Evolutionary conservation across 2,888 invertebrate genomes (phyloP), one percentile per base, ranked within the genome.

Genomic region (Eremobia ochroleuca): DNA sequence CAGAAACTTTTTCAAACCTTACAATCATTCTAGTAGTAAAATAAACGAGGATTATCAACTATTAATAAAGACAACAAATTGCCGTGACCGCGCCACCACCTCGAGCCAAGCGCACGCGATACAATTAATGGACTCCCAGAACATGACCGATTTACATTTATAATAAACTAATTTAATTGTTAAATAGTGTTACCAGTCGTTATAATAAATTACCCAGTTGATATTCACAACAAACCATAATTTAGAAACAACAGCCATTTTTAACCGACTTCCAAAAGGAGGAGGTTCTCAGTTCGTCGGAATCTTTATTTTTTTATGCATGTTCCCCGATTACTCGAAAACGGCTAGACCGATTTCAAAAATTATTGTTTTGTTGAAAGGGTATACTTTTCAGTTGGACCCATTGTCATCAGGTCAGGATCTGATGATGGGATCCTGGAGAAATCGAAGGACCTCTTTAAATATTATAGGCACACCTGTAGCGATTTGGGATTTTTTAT

Each of bases 21-120:
- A 2, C 3, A 34, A 28, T 59, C 18, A 28, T 61, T 28, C 18
- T 34, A 43, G 18, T 59, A 64, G 31, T 62, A 40, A 59, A 67
- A 40, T 55, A 28, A 68, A 59, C 4, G 52, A 73, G 11, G 13
- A 72, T 62, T 58, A 82, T 1, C 40, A 13, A 18, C 40, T 62
- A 70, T 59, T 70, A 75, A 81, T 83, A 28, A 65, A 78, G 68
- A 61, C 59, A 58, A 71, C n/a, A 61, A 73, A 77, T 70, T 61
- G 69, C 28, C 77, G 62, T 83, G 69, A 66, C 58, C 28, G 25
- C 59, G 52, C 52, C 52, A 15, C 18, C 37, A 64, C 62, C 34
- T 74, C 64, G n/a, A 71, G 43, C 52, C 55, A 58, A 11, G 62
- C 70, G 76, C 87, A 87, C 86, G 86, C 86, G 68, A 87, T 71